Evolutionary conservation across 2,113 vertebrate genomes (phyloP), one percentile per base, ranked within the genome.

Genomic region (Serilophus lunatus): DNA sequence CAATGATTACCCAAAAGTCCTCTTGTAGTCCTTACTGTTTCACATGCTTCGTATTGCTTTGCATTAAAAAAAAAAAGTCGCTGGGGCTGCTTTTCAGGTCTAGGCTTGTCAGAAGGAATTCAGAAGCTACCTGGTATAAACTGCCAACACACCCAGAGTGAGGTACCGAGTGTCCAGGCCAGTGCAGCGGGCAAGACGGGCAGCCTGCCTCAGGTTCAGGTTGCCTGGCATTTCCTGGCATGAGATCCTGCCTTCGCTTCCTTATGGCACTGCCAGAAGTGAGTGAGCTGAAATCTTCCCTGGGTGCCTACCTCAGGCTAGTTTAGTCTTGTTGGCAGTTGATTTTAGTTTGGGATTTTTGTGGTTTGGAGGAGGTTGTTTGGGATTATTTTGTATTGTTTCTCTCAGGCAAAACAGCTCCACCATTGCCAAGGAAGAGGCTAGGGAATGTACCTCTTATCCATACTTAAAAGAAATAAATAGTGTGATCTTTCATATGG

Each of bases 301-400:
- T 0, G 0, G 10, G 24, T 70, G 63, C 70, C 70, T 91, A 59
- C 87, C 70, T 80, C 66, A 74, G 54, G 82, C 93, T 93, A 88
- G 90, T 93, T 94, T 69, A 69, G 84, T 82, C 92, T 92, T 95
- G 85, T 38, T 85, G n/a, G 49, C 54, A 95, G 85, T 12, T 80
- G 70, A 95, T 72, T 95, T 88, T 12, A 9, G 15, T 72, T 93
- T 68, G 63, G 49, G 53, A 91, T 96, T 96, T 90, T 88, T 94
- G 92, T 92, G 95, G 92, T 94, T 95, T 94, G 45, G 66, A 91
- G 75, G 63, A 53, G 82, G 79, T 36, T 92, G 45, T 76, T 82
- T 68, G 44, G 6, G 45, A 71, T 94, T 89, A 84, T 71, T 94
- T 82, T 44, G 6, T 68, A 64, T 87, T 92, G 74, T 84, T 86